Base-by-base conservation (phyloP, 2,797 vertebrate genomes). In the Gambelia wislizenii region DNA sequence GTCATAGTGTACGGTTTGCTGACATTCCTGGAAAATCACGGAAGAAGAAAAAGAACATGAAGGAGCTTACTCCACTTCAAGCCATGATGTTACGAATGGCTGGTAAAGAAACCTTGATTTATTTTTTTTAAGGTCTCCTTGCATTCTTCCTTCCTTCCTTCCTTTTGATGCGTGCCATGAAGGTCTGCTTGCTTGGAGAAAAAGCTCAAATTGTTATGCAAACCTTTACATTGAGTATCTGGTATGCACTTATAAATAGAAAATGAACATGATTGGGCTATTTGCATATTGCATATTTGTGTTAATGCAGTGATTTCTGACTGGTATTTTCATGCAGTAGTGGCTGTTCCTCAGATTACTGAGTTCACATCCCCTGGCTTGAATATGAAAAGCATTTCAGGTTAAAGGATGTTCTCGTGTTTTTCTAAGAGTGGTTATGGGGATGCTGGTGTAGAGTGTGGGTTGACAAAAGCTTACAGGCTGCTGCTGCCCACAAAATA, bases 11-110 rank as follows among this genome's bases (percentile, higher is more conserved):
- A 33, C 98, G 98, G 10, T 99, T 99, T 84, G 98, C 99, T 54
- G 99, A 99, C 91, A 95, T 97, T 94, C 97, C 97, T 90, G 97
- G 98, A 86, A 98, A 98, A 44, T 94, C 98, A 59, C 91, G 97
- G 0, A 97, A 95, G 95, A 92, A 98, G 86, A 98, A 98, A 92
- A 99, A 99, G 96, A 99, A 98, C 92, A 98, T 98, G 69, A 99
- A 99, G 94, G 98, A 98, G 67, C 98, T 99, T 89, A 99, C 99
- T 20, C 99, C 99, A 0, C 98, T 99, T 78, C 99, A 99, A 96
- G 99, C 99, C 61, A 99, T 99, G 99, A 99, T 99, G 99, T 97
- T 99, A 47, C 98, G 98, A 95, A 99, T 99, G 99, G 99, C 99
- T 96, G 99, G 99, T 99, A 61, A 89, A 90, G 93, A 70, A 33